Evolutionary conservation across 2,888 invertebrate species (phyloP).

Genomic region (Sipha maydis): DNA sequence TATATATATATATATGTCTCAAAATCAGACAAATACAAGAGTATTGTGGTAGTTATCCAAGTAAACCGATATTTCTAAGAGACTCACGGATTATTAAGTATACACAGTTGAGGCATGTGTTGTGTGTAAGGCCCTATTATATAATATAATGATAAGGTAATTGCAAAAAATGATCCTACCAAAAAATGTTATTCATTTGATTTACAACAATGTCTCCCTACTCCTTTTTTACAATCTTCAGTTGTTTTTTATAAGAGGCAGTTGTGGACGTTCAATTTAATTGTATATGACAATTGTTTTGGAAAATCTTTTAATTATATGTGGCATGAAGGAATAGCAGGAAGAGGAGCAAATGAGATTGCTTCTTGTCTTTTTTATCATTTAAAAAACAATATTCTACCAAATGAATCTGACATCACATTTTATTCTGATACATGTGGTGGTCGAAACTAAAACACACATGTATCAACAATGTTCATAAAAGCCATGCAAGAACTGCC

Average conservation of each 20-base stretch:
- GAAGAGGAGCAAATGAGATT: slow-evolving; percentile 63
- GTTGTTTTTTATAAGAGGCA: slow-evolving; percentile 35
- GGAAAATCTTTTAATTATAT: slow-evolving; percentile 36
- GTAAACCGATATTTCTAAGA: too few relatives aligned
- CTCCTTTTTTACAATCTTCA: slow-evolving; percentile 9
- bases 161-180: slow-evolving; percentile 45
- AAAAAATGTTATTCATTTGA: slow-evolving; percentile 62
- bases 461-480: slow-evolving; percentile 16
- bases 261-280: slow-evolving; percentile 59
- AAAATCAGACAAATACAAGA: too few relatives aligned
- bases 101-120: too few relatives aligned
- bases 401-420: background rate
- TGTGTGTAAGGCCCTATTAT: too few relatives aligned
- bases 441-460: slow-evolving; percentile 21
- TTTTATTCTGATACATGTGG: slow-evolving; percentile 27
- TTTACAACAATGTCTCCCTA: slow-evolving; percentile 56
- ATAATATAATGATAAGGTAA: slow-evolving; percentile 52
- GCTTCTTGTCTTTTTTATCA: slow-evolving; percentile 62
- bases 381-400: slow-evolving; percentile 22
- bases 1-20: too few relatives aligned
- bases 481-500: background rate
- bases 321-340: slow-evolving; percentile 61
- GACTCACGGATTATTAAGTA: too few relatives aligned
- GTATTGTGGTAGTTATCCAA: too few relatives aligned
- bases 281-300: slow-evolving; percentile 41